Percentiles rank a stretch among this genome's conserved stretches.
Evolutionary conservation across 2,888 invertebrate genomes (phyloP).

Genomic region (Agonopterix alstromeriana): DNA sequence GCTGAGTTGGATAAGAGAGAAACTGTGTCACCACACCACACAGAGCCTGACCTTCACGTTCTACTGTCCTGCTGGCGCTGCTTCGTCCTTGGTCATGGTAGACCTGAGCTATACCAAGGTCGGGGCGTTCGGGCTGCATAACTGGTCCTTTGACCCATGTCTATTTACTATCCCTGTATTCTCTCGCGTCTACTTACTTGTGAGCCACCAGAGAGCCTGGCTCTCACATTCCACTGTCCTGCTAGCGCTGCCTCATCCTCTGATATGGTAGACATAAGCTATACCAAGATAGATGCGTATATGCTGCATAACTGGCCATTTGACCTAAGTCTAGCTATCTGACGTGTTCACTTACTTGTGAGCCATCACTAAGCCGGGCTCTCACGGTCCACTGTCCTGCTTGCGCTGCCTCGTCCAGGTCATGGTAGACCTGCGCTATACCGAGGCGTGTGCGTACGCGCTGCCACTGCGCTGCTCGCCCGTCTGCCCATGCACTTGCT

Average conservation of each 20-base stretch:
- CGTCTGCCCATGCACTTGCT: slow-evolving; percentile 67
- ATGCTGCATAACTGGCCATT: slow-evolving; percentile 80
- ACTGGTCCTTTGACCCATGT: no score
- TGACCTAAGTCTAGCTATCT: slow-evolving; percentile 71
- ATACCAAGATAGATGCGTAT: slow-evolving; percentile 78
- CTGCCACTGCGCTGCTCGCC: slow-evolving; percentile 80
- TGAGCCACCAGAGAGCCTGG: slow-evolving; percentile 49
- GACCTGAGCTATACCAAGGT: no score
- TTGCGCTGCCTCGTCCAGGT: slow-evolving; percentile 59
- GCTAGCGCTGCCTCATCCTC: slow-evolving; percentile 60
- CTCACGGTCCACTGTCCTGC: slow-evolving; percentile 50
- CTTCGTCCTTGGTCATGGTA: no score
- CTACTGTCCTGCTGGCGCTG: no score
- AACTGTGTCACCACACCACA: no score
- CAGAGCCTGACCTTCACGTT: no score
- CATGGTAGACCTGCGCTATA: slow-evolving; percentile 72
- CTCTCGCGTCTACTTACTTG: slow-evolving; percentile 33
- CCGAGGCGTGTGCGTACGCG: slow-evolving; percentile 78
- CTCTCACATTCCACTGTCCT: slow-evolving; percentile 53
- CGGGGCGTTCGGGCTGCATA: no score
- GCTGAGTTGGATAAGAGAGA: no score
- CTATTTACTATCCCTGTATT: no score
- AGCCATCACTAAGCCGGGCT: slow-evolving; percentile 51
- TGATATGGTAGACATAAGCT: slow-evolving; percentile 65
- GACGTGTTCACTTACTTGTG: slow-evolving; percentile 36